These are phyloP conservation scores for Sarcophilus harrisii DNA, from an alignment of 2,797 vertebrate species.

Conservation along the genomic window DNA sequence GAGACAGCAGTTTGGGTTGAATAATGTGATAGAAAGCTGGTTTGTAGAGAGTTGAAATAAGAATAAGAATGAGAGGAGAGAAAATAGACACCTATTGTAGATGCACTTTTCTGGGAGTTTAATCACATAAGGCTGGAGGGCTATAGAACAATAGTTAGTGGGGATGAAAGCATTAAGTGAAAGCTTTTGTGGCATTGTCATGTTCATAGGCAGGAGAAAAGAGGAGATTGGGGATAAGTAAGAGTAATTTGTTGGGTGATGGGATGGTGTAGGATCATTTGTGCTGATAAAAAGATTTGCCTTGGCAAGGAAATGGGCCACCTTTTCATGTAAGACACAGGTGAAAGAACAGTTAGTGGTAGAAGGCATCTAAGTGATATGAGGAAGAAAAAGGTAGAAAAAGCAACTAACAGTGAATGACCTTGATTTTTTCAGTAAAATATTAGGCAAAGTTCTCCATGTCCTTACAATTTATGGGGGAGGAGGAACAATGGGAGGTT, in stretches of 20 bases:
- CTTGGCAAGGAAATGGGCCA: neutral
- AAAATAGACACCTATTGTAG: neutral
- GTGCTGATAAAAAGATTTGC: neutral
- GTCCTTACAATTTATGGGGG: neutral
- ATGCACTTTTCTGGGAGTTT: neutral
- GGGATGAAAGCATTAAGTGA: neutral
- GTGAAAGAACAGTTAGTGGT: neutral
- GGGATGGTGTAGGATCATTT: neutral
- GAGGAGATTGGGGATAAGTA: neutral
- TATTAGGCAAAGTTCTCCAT: neutral
- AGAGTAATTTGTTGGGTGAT: neutral
- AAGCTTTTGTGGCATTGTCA: neutral
- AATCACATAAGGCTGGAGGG: neutral
- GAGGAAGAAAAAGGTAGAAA: neutral
- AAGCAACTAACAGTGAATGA: neutral
- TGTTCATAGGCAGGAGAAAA: neutral
- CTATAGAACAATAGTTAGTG: neutral
- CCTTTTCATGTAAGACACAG: neutral
- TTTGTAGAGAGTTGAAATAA: neutral
- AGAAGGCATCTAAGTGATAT: neutral
- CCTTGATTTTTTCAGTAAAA: neutral
- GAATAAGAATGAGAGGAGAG: neutral
- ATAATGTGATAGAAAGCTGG: neutral
- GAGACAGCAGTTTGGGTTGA: neutral
- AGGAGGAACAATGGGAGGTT: neutral